A percentile compares a stretch with the other conserved stretches of the same genome.
phyloP scores from a whole-genome alignment of 2,113 vertebrate species.

The Numida meleagris region DNA sequence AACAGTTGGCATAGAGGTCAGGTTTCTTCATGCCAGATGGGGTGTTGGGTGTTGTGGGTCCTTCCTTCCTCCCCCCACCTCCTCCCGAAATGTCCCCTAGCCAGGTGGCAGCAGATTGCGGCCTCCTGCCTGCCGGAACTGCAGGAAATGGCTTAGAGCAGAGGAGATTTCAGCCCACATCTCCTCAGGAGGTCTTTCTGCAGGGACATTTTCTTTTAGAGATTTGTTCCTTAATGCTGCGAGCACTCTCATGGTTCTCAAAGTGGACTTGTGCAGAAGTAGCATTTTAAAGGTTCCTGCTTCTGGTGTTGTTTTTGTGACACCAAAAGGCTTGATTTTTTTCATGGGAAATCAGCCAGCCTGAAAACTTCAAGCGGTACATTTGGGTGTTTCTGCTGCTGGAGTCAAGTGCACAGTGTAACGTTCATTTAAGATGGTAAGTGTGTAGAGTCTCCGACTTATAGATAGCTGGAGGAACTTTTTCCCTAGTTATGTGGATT shows the following conservation, averaged over 20 bases:
- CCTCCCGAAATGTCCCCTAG: background rate
- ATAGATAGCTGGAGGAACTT: background rate
- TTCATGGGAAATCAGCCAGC: background rate
- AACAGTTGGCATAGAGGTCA: conserved; percentile 2
- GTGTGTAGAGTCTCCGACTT: background rate
- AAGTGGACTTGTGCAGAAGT: accelerated
- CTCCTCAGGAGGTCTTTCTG: background rate
- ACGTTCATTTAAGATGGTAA: background rate
- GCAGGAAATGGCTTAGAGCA: background rate
- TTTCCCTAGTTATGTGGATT: background rate
- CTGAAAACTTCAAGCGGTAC: background rate
- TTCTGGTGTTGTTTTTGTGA: background rate
- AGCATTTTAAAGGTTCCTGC: background rate
- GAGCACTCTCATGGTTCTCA: background rate
- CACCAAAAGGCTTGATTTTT: background rate
- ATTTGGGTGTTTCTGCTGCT: background rate
- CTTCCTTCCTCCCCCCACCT: conserved; percentile 23
- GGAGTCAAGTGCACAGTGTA: background rate
- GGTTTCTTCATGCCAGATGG: conserved; percentile 7
- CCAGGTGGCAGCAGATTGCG: background rate
- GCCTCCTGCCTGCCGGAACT: background rate
- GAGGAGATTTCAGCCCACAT: conserved; percentile 23
- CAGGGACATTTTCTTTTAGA: background rate
- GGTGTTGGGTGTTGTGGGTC: background rate
- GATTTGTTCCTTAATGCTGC: background rate